Evolutionary conservation across 2,113 vertebrate species (phyloP).

Genomic region (Tympanuchus pallidicinctus): DNA sequence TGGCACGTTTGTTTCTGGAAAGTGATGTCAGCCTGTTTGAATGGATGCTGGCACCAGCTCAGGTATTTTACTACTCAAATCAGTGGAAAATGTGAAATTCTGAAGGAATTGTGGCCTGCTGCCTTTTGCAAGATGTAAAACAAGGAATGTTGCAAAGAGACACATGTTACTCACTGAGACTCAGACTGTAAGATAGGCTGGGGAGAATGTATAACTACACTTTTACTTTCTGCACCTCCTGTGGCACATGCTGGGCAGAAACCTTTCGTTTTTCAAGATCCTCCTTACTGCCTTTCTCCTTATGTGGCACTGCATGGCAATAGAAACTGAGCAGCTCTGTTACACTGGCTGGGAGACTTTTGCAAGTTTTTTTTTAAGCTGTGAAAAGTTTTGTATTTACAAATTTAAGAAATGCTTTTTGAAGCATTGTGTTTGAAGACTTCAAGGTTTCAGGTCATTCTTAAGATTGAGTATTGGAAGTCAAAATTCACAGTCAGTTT

Average conservation of each 20-base stretch:
- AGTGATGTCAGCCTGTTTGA: not conserved
- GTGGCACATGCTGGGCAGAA: not conserved
- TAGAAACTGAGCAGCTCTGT: not conserved
- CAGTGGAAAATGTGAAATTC: not conserved
- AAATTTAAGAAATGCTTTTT: not conserved
- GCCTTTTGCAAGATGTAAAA: not conserved
- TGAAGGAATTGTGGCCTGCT: not conserved
- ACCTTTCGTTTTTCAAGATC: conserved; percentile 32
- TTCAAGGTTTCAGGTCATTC: not conserved
- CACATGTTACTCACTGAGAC: fast-evolving
- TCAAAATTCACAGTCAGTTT: not conserved
- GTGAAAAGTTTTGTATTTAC: not conserved
- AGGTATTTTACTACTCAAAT: not conserved
- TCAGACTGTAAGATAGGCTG: not conserved
- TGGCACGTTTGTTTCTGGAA: not conserved
- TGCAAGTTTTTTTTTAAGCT: not conserved
- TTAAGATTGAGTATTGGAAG: not conserved
- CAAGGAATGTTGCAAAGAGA: not conserved
- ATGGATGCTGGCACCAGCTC: fast-evolving
- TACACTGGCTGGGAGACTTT: not conserved
- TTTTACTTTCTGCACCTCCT: conserved; percentile 35
- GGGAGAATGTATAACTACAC: not conserved
- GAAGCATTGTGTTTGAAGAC: not conserved
- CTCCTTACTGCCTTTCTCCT: not conserved
- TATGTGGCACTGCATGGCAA: not conserved